A percentile compares a stretch with the other conserved stretches of the same genome.
phyloP scores from a whole-genome alignment of 2,797 vertebrate genomes.

The Brachyalestes nurse region DNA sequence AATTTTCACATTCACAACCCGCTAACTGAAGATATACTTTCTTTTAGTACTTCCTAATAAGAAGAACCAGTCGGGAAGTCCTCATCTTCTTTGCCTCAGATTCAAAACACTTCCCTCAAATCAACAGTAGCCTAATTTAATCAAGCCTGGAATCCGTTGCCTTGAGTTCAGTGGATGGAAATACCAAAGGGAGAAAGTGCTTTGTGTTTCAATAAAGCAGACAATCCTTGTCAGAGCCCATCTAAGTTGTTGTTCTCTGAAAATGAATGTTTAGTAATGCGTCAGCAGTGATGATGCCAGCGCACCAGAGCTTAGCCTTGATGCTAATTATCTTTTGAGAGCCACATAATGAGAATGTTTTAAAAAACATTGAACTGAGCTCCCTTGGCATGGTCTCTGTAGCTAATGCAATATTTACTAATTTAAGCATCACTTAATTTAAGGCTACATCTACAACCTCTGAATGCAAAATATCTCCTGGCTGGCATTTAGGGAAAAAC shows the following conservation, averaged over 20 bases:
- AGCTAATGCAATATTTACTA: slow-evolving; percentile 32
- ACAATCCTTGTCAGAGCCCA: slow-evolving; percentile 3
- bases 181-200: slow-evolving; percentile 10
- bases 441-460: background rate
- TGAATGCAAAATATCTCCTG: slow-evolving; percentile 27
- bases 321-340: slow-evolving; percentile 42
- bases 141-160: slow-evolving; percentile 10
- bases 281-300: slow-evolving; percentile 48
- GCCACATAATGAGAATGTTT: slow-evolving; percentile 45
- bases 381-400: slow-evolving; percentile 24
- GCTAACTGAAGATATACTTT: too few relatives aligned
- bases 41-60: too few relatives aligned
- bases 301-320: slow-evolving; percentile 26
- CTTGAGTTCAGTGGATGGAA: background rate
- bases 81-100: too few relatives aligned
- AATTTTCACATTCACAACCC: too few relatives aligned
- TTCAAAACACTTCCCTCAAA: background rate
- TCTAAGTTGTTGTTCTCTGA: slow-evolving; percentile 38
- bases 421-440: slow-evolving; percentile 33
- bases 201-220: slow-evolving; percentile 24
- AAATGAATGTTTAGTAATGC: slow-evolving; percentile 52
- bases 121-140: slow-evolving; percentile 9
- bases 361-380: slow-evolving; percentile 23
- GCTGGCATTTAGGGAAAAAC: background rate
- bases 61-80: too few relatives aligned